phyloP scores from a whole-genome alignment of 92 coral and sea anemone genomes.

The Parazoanthus atlanticus region DNA sequence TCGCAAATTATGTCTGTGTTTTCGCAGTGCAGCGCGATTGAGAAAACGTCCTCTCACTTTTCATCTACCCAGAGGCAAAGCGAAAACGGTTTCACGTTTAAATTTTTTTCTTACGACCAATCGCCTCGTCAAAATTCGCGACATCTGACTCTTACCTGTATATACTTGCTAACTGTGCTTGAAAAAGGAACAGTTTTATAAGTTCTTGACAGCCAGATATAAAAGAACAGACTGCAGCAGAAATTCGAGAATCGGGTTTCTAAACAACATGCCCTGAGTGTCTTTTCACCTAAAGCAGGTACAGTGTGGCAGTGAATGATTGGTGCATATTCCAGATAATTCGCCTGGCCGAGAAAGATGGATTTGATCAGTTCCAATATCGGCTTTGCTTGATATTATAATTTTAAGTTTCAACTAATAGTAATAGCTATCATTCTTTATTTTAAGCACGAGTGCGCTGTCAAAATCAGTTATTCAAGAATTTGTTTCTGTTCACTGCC shows the following conservation, averaged over 20 bases:
- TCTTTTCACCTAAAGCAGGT: neutral
- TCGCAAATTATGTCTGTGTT: neutral
- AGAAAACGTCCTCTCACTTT: neutral
- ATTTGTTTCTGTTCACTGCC: slow-evolving; percentile 12
- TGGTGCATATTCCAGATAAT: neutral
- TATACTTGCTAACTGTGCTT: neutral
- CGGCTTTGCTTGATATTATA: neutral
- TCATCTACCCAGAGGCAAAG: too few species aligned
- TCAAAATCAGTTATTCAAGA: neutral
- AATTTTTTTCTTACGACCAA: neutral
- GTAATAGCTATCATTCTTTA: too few species aligned
- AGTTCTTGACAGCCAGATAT: slow-evolving; percentile 6
- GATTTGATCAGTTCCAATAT: slow-evolving; percentile 13
- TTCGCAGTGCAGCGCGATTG: neutral
- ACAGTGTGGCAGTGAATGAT: neutral
- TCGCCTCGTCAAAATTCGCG: neutral
- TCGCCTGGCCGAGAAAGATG: neutral
- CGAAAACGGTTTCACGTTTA: neutral
- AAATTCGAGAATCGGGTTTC: neutral
- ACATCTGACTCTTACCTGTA: neutral
- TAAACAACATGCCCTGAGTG: neutral
- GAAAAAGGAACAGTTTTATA: slow-evolving; percentile 21
- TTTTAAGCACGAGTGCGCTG: neutral
- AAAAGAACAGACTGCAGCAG: slow-evolving; percentile 9
- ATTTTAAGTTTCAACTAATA: neutral